phyloP scores from a whole-genome alignment of 2,113 vertebrate genomes.

The Poecilia latipinna region DNA sequence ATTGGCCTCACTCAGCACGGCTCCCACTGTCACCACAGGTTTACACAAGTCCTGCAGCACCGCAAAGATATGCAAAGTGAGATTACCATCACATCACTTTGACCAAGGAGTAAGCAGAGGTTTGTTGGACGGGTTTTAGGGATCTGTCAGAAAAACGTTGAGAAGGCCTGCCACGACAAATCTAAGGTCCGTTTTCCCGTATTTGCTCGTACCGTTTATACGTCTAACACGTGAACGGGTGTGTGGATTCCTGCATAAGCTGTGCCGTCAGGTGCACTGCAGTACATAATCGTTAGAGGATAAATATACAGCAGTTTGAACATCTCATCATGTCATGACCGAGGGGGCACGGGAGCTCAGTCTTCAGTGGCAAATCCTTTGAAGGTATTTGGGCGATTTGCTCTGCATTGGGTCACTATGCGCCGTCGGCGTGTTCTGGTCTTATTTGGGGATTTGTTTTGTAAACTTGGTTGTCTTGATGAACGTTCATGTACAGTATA shows the following conservation, averaged over 20 bases:
- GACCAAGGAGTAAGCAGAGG: background rate
- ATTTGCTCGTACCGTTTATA: background rate
- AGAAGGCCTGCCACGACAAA: constrained; percentile 13
- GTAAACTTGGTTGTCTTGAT: background rate
- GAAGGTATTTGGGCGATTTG: background rate
- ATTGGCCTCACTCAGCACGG: constrained; percentile 15
- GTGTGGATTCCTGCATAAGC: background rate
- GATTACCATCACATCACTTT: constrained; percentile 6
- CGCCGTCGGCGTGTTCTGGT: too few relatives aligned
- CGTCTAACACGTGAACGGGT: background rate
- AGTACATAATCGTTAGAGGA: background rate
- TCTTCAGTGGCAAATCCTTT: background rate
- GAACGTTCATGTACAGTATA: background rate
- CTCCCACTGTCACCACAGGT: constrained; percentile 26
- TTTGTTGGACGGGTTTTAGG: background rate
- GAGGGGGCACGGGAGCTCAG: background rate
- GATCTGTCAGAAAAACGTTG: constrained; percentile 2
- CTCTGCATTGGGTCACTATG: background rate
- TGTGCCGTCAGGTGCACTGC: background rate
- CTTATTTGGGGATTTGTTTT: background rate
- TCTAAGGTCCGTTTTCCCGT: background rate
- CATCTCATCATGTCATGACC: background rate
- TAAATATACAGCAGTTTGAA: background rate
- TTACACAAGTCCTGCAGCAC: constrained; percentile 44
- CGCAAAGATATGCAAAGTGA: constrained; percentile 12